Evolutionary conservation across 1,140 invertebrate genomes (phyloP).

Genomic region (Bombus superbus): DNA sequence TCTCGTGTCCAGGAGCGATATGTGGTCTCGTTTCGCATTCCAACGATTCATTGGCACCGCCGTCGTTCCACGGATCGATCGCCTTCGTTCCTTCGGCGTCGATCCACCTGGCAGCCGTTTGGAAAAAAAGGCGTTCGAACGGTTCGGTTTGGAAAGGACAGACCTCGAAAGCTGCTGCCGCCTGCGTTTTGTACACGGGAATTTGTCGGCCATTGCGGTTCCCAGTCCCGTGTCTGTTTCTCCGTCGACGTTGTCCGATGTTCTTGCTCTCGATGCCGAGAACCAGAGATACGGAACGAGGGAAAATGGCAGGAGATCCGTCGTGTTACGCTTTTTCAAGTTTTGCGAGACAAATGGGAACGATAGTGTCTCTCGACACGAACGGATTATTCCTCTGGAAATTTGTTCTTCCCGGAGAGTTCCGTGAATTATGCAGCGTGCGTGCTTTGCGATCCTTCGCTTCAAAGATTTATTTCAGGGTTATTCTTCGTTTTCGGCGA

Average conservation of each 20-base stretch:
- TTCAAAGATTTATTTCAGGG: neutral
- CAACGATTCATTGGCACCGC: constrained; percentile 75
- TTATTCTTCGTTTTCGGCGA: neutral
- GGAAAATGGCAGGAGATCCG: neutral
- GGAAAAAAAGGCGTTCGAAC: neutral
- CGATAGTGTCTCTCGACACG: neutral
- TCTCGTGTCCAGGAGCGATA: constrained; percentile 57
- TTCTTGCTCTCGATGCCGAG: neutral
- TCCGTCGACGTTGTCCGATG: neutral
- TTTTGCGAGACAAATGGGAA: neutral
- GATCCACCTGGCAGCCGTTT: constrained; percentile 6
- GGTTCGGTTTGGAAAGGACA: neutral
- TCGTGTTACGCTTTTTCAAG: neutral
- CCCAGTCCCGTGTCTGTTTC: constrained; percentile 3
- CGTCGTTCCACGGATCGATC: constrained; percentile 74
- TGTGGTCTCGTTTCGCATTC: constrained; percentile 68
- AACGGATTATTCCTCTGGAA: neutral
- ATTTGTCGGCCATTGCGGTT: constrained; percentile 17
- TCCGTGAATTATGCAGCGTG: neutral
- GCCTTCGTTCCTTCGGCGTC: constrained; percentile 49
- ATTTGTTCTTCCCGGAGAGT: neutral
- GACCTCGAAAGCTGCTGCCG: constrained; percentile 15
- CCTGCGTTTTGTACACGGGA: neutral
- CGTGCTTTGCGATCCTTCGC: neutral
- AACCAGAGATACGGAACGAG: too few relatives aligned